Base-by-base conservation (phyloP, 2,888 invertebrate genomes). In the Limnephilus marmoratus region DNA sequence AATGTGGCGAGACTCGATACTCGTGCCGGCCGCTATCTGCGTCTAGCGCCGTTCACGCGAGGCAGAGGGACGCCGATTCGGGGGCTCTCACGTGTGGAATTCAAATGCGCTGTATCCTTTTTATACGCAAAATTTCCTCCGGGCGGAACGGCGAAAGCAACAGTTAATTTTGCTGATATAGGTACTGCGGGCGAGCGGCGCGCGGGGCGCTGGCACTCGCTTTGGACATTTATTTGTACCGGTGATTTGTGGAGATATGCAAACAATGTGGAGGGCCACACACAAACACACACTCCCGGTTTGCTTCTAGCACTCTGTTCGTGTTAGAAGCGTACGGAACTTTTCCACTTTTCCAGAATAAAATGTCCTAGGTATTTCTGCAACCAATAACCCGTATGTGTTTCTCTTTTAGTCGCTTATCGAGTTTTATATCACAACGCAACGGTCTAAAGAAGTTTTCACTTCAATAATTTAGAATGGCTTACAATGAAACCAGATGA, bases 221-320 rank as follows among this genome's bases (percentile, higher is more conserved):
- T 41, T 34, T 86, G 86, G 86, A 86, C 86, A 45, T 86, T 86
- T 86, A 86, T 86, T 86, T 86, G 49, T 41, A 49, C 86, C 86
- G 86, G 86, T 86, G 86, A 86, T 86, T 86, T 86, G 86, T 86
- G 86, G 45, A 86, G 49, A 49, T 86, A 86, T 86, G 86, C 45
- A 86, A 86, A 86, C 86, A 86, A 86, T 86, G 29, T 13, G 49
- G 24, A 29, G 45, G 29, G 86, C 37, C 49, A n/a, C 29, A 24
- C 68, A 68, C 3, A 53, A 5, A 2, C 68, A 24, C 68, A n/a
- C 68, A 24, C 68, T 1, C 34, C 34, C 34, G 83, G 83, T 83
- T 18, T 83, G 37, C 83, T 24, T 13, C 83, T 34, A 37, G 37
- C 24, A 7, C 68, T 24, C 24, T 68, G 68, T 68, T 24, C 68